Conservation (phyloP, 2,113 vertebrate species). For the Oreocharis arfaki region DNA sequence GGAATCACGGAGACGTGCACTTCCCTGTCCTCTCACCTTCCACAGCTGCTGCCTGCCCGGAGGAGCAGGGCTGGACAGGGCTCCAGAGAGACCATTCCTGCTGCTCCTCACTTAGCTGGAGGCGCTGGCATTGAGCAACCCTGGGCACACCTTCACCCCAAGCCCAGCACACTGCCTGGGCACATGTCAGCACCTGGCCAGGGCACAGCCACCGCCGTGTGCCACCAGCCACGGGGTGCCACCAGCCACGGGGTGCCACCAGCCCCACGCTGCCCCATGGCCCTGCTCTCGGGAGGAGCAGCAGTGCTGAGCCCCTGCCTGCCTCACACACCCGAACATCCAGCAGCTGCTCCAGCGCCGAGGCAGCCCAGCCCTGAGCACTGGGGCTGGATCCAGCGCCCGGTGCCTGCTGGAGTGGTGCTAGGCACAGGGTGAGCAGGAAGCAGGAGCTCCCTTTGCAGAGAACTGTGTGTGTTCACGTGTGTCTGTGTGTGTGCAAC, state of each 20-base stretch:
- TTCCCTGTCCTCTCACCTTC: not conserved
- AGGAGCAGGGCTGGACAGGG: not conserved
- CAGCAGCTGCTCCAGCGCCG: not conserved
- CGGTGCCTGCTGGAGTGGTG: not conserved
- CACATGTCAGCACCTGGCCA: accelerated
- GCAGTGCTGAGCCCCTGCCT: not conserved
- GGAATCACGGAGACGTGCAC: not conserved
- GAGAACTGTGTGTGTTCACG: not conserved
- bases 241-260: accelerated
- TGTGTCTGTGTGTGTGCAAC: not conserved
- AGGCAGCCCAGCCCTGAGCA: not conserved
- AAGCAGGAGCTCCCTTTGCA: not conserved
- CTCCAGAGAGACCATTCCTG: not conserved
- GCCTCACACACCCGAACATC: not conserved
- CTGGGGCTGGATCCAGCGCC: not conserved
- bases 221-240: not conserved
- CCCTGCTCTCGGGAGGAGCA: not conserved
- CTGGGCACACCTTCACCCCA: not conserved
- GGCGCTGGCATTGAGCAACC: not conserved
- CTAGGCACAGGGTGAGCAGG: not conserved
- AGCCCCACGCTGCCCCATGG: not conserved
- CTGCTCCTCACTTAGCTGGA: not conserved
- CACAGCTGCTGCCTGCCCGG: not conserved
- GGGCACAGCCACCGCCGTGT: accelerated
- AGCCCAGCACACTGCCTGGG: accelerated